These are phyloP conservation scores for Ornithoptera alexandrae DNA, from an alignment of 2,888 invertebrate genomes.

Conservation along the genomic window DNA sequence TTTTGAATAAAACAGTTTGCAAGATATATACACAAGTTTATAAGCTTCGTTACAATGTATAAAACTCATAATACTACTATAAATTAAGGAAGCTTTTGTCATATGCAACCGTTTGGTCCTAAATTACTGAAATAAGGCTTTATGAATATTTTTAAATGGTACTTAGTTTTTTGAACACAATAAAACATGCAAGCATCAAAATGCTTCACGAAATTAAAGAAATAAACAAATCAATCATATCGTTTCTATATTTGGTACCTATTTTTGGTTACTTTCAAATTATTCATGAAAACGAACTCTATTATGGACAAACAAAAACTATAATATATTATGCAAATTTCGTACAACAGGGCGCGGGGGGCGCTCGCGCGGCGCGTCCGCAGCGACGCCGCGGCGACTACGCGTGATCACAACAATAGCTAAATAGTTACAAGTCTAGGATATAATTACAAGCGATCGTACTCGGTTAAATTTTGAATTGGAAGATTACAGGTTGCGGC, in stretches of 20 bases:
- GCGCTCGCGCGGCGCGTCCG: slow-evolving; percentile 43
- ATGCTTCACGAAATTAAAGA: slow-evolving; percentile 78
- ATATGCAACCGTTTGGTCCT: slow-evolving; percentile 18
- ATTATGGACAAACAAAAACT: slow-evolving; percentile 76
- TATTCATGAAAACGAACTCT: slow-evolving; percentile 73
- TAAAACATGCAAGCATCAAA: slow-evolving; percentile 80
- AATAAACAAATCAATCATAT: slow-evolving; percentile 76
- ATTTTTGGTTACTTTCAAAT: slow-evolving; percentile 79
- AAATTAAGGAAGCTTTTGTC: slow-evolving; percentile 16
- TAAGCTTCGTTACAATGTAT: slow-evolving; percentile 17
- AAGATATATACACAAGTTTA: slow-evolving; percentile 20
- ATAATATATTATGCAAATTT: slow-evolving; percentile 77
- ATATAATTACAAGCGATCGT: slow-evolving; percentile 72
- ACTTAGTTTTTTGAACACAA: slow-evolving; percentile 77
- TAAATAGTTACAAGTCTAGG: slow-evolving; percentile 70
- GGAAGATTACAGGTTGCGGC: slow-evolving; percentile 56
- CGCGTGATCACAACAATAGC: slow-evolving; percentile 66
- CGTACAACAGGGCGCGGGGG: slow-evolving; percentile 62
- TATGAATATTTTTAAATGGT: slow-evolving; percentile 68
- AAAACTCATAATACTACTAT: slow-evolving; percentile 12
- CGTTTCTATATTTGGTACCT: slow-evolving; percentile 79
- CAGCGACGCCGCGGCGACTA: slow-evolving; percentile 41
- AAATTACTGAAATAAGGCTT: slow-evolving; percentile 41
- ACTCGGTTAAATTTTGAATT: slow-evolving; percentile 65
- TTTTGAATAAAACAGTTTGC: slow-evolving; percentile 10